Base-by-base conservation (phyloP, 1,140 invertebrate genomes). In the Thaumatotibia leucotreta region DNA sequence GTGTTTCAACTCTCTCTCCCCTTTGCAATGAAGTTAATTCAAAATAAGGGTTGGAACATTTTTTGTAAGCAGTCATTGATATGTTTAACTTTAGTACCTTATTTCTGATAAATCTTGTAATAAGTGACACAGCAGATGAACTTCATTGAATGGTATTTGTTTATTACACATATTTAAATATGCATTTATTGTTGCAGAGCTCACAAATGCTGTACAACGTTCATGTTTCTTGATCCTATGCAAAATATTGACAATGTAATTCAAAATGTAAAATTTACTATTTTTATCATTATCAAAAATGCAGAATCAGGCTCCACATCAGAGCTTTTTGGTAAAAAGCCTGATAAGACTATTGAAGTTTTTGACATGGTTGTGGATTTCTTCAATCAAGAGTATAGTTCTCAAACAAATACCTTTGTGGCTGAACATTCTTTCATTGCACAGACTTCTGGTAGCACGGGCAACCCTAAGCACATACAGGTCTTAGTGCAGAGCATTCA, bases 361-460 rank as follows among this genome's bases (percentile, higher is more conserved):
- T 91, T 91, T 76, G 69, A 86, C 65, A 73, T 85, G 29, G 58
- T 58, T 14, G 67, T 91, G 32, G 68, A 75, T 50, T 84, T 91
- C 61, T 88, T 81, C 68, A 77, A 73, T 33, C 68, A 77, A 63
- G 73, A 82, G 32, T 14, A 29, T 23, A 66, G 73, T 61, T 58
- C 61, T 35, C 68, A 66, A 61, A 72, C 33, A 11, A 58, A 64
- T 29, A 75, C 66, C 62, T 69, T 74, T 78, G 32, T 74, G 1
- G 63, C 67, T 61, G 80, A 84, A 63, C 75, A 90, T 73, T 82
- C 89, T 65, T 85, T 86, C 66, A 91, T 95, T 77, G 93, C 93
- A 54, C 80, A 90, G 65, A 95, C 95, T 24, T 95, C 95, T 9
- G 95, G 95, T 39, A 94, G 93, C 52, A 95, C 94, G 31, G 94